A percentile compares a stretch with the other conserved stretches of the same genome.
phyloP scores from a whole-genome alignment of 2,113 vertebrate genomes.

The Diglossa brunneiventris region DNA sequence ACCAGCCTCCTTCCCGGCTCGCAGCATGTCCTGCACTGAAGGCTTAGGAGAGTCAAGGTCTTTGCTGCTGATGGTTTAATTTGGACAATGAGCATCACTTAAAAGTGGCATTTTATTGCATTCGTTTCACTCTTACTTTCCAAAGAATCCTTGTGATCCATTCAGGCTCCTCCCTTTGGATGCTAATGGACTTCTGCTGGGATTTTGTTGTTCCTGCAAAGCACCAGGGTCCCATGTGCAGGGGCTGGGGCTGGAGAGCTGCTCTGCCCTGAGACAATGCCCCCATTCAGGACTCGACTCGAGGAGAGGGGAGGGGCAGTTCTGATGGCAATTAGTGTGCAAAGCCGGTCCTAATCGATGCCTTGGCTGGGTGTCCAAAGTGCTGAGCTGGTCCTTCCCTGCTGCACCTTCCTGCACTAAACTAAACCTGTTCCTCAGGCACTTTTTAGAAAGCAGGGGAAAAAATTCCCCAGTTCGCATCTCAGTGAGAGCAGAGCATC shows the following conservation, averaged over 20 bases:
- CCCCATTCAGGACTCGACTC: not conserved
- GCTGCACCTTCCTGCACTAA: not conserved
- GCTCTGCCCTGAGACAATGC: constrained; percentile 19
- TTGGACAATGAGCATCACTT: constrained; percentile 26
- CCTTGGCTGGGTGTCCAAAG: not conserved
- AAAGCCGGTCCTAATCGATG: constrained; percentile 5
- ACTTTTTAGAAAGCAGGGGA: not conserved
- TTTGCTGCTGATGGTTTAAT: constrained; percentile 30
- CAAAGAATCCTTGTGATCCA: constrained; percentile 1
- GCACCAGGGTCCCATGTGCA: not conserved
- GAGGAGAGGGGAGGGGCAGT: not conserved
- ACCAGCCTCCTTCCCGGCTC: not conserved
- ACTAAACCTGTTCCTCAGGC: not conserved
- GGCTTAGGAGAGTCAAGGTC: not conserved
- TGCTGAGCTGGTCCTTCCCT: not conserved
- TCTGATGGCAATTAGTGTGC: constrained; percentile 14
- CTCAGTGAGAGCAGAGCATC: not conserved
- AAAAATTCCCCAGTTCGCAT: not conserved
- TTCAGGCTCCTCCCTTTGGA: constrained; percentile 37
- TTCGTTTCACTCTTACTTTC: constrained; percentile 48
- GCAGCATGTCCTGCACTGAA: not conserved
- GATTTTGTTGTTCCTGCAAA: not conserved
- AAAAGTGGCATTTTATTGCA: not conserved
- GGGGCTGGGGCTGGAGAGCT: not conserved
- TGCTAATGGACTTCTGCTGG: constrained; percentile 52